These are phyloP conservation scores for Chironomus tentans DNA, from an alignment of 2,888 invertebrate species.

Conservation along the genomic window DNA sequence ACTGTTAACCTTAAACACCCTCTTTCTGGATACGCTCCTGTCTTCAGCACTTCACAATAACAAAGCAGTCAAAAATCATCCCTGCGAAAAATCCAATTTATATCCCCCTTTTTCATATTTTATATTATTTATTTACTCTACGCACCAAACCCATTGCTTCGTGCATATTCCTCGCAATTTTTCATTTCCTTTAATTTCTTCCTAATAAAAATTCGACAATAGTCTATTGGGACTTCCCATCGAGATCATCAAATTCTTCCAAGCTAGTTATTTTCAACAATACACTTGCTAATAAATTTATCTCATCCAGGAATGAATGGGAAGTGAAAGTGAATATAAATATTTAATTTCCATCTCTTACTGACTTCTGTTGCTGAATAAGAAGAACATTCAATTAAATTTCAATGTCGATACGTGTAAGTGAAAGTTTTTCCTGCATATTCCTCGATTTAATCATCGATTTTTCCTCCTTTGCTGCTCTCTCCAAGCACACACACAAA, in stretches of 20 bases:
- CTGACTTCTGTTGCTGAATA: not conserved
- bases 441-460: not conserved
- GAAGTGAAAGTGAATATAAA: conserved; percentile 4
- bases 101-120: not conserved
- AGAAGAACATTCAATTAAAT: not conserved
- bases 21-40: too few relatives aligned
- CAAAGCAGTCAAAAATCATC: not conserved
- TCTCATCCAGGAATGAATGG: not conserved
- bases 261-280: not conserved
- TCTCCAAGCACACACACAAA: not conserved
- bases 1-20: too few relatives aligned
- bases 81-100: not conserved
- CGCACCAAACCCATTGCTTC: too few relatives aligned
- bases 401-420: not conserved
- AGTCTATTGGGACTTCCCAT: not conserved
- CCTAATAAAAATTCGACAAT: not conserved
- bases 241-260: conserved; percentile 16
- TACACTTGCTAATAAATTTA: not conserved
- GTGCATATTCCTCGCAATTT: too few relatives aligned
- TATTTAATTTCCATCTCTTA: conserved; percentile 6
- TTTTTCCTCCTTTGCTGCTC: not conserved
- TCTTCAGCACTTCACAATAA: too few relatives aligned
- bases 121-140: too few relatives aligned
- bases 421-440: not conserved
- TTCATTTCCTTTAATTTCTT: not conserved